Evolutionary conservation across 2,797 vertebrate genomes (phyloP).

Genomic region (Hipposideros larvatus): DNA sequence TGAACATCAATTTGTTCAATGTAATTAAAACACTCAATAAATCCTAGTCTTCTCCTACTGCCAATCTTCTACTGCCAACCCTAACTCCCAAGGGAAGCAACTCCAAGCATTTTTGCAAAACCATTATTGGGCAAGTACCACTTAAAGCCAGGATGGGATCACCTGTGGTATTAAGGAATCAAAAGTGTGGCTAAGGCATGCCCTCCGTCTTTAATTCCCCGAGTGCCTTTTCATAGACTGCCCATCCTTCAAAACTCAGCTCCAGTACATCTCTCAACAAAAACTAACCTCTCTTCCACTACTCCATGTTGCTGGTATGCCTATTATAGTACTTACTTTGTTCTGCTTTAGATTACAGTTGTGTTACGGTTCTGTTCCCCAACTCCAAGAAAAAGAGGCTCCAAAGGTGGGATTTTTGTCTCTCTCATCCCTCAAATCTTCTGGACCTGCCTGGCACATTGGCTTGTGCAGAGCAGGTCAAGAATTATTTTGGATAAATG

Average conservation of each 20-base stretch:
- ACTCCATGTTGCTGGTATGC: background rate
- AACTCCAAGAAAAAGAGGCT: background rate
- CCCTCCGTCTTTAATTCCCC: background rate
- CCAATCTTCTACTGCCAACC: background rate
- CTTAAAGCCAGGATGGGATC: background rate
- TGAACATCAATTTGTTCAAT: background rate
- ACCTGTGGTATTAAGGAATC: background rate
- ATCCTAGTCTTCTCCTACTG: background rate
- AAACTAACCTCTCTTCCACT: background rate
- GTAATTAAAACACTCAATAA: background rate
- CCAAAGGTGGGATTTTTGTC: background rate
- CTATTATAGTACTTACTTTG: background rate
- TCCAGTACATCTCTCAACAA: background rate
- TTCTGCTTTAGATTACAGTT: background rate
- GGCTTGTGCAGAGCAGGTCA: background rate
- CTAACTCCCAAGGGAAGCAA: background rate
- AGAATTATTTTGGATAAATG: background rate
- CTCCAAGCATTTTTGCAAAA: background rate
- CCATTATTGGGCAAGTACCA: background rate
- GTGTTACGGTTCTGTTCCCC: background rate
- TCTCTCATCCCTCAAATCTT: background rate
- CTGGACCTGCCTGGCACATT: background rate
- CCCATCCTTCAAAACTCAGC: background rate
- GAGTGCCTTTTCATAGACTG: background rate
- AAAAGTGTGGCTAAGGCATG: fast-evolving